Evolutionary conservation across 2,113 vertebrate species (phyloP).

Genomic region (Plecturocebus donacophilus): DNA sequence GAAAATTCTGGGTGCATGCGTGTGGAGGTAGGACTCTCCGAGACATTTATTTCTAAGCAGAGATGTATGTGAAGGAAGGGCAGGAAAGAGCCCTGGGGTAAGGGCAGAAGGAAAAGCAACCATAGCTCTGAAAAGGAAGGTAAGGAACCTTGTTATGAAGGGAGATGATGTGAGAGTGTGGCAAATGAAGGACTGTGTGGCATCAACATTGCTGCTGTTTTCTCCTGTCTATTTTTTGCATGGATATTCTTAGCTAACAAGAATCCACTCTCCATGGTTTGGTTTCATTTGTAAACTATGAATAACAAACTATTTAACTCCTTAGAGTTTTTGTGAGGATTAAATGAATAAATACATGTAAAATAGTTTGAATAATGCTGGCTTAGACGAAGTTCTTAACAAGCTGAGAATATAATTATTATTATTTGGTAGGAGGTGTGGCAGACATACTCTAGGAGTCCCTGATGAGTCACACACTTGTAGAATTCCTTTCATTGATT

Average conservation of each 20-base stretch:
- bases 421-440: background rate
- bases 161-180: rapidly evolving
- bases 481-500: background rate
- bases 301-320: background rate
- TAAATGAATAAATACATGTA: background rate
- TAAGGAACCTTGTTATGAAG: background rate
- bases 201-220: background rate
- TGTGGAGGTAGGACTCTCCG: background rate
- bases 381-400: background rate
- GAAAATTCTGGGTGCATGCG: background rate
- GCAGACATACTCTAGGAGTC: background rate
- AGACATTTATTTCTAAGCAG: background rate
- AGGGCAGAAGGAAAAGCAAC: background rate
- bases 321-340: background rate
- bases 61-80: background rate
- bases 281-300: background rate
- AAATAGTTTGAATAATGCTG: background rate
- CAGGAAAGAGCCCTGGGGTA: background rate
- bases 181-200: too few relatives aligned
- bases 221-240: background rate
- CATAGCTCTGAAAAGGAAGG: background rate
- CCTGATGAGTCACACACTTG: background rate
- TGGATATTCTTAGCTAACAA: background rate
- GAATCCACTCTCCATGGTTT: background rate
- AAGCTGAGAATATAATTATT: background rate